Percentiles rank a stretch among this genome's conserved stretches.
Conservation (phyloP, 2,797 vertebrate genomes). For the Trematomus bernacchii region DNA sequence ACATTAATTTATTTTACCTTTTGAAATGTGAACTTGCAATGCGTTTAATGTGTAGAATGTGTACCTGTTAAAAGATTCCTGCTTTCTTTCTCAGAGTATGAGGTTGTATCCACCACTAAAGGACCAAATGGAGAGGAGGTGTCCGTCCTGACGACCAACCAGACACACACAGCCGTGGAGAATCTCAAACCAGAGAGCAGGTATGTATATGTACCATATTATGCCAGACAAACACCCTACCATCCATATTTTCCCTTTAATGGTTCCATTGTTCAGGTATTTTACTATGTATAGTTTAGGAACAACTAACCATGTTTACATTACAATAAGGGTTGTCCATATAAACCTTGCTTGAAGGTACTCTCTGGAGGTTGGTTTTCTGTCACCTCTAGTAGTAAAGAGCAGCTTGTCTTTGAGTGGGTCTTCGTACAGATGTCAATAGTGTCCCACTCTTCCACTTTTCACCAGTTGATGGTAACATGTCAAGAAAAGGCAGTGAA, state of each 20-base stretch:
- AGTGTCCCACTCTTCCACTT: not conserved
- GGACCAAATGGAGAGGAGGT: slow-evolving; percentile 89
- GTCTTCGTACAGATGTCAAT: not conserved
- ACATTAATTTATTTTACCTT: not conserved
- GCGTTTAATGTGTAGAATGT: not conserved
- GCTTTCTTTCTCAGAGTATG: slow-evolving; percentile 88
- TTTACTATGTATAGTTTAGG: not conserved
- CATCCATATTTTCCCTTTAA: not conserved
- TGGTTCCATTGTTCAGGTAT: not conserved
- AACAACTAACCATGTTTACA: not conserved
- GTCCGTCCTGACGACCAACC: slow-evolving; percentile 93
- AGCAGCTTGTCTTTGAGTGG: not conserved
- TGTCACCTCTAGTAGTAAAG: not conserved
- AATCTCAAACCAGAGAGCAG: slow-evolving; percentile 96
- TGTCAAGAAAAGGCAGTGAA: not conserved
- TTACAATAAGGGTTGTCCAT: not conserved
- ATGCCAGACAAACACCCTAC: not conserved
- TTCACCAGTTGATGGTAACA: not conserved
- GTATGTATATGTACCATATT: slow-evolving; percentile 79
- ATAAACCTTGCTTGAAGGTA: not conserved
- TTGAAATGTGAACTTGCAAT: not conserved
- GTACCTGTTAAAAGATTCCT: not conserved
- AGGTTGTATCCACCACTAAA: slow-evolving; percentile 91
- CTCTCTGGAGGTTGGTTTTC: not conserved
- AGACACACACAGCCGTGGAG: slow-evolving; percentile 97